Evolutionary conservation across 1,140 invertebrate species (phyloP).

Genomic region (Homarus americanus): DNA sequence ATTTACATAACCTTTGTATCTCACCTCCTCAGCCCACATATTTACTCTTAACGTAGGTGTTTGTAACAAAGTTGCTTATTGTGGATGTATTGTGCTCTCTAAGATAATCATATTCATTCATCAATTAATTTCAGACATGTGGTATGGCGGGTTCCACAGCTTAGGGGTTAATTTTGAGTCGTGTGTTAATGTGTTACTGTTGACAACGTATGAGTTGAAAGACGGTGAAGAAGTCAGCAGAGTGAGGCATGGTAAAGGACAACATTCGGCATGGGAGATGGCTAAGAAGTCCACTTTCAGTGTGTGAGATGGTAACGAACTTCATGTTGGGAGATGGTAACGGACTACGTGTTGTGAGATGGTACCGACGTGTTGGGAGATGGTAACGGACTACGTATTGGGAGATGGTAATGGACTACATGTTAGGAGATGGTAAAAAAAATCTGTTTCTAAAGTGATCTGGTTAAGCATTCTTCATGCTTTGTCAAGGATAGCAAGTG

Average conservation of each 20-base stretch:
- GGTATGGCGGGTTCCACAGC: conserved; percentile 59
- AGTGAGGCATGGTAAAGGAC: conserved; percentile 2
- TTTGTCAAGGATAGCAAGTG: too few species aligned
- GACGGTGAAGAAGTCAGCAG: conserved; percentile 37
- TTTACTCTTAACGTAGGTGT: background rate
- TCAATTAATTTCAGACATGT: conserved; percentile 64
- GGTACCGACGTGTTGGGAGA: background rate
- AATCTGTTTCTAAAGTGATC: too few species aligned
- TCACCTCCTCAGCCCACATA: background rate
- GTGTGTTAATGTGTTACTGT: conserved; percentile 63
- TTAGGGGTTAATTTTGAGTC: conserved; percentile 57
- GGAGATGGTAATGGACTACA: background rate
- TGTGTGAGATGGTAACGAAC: background rate
- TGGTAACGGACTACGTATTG: background rate
- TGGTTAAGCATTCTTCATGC: too few species aligned
- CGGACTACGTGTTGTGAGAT: background rate
- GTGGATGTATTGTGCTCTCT: background rate
- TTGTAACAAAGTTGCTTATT: background rate
- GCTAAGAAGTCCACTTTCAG: background rate
- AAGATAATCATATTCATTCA: conserved; percentile 47
- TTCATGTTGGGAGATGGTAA: background rate
- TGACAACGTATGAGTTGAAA: conserved; percentile 31
- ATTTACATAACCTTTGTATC: too few species aligned
- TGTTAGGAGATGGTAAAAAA: too few species aligned
- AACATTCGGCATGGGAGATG: conserved; percentile 34